phyloP scores from a whole-genome alignment of 2,797 vertebrate genomes.

The Myotis planiceps region DNA sequence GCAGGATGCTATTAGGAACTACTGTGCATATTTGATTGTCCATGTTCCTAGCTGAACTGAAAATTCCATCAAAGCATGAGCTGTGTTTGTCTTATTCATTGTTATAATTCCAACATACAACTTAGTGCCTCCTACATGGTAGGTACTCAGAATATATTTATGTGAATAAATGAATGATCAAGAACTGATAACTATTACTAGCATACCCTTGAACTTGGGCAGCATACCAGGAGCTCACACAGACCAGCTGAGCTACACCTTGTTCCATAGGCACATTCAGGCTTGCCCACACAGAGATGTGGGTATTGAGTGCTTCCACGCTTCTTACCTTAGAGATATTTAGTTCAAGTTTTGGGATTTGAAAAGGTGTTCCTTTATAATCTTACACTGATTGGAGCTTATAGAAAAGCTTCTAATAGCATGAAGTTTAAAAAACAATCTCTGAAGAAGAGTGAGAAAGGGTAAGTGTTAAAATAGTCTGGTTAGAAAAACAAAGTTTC shows the following conservation, averaged over 20 bases:
- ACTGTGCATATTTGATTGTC: background rate
- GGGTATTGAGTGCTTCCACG: background rate
- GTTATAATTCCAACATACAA: background rate
- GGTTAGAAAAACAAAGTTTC: conserved; percentile 56
- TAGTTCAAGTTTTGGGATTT: conserved; percentile 1
- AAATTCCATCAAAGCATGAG: background rate
- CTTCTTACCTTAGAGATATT: background rate
- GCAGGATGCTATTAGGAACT: background rate
- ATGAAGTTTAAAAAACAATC: conserved; percentile 44
- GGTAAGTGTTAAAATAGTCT: conserved; percentile 60
- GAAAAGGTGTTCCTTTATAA: conserved; percentile 7
- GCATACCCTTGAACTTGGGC: background rate
- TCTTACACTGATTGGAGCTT: background rate
- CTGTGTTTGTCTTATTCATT: background rate
- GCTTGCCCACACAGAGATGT: background rate
- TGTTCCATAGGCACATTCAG: background rate
- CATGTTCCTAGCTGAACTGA: background rate
- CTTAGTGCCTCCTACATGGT: background rate
- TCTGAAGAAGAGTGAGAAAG: conserved; percentile 15
- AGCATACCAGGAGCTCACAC: background rate
- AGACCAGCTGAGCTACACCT: background rate
- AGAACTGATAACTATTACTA: background rate
- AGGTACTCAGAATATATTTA: background rate
- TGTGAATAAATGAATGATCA: conserved; percentile 1
- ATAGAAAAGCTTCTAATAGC: background rate